Evolutionary conservation across 2,888 invertebrate genomes (phyloP).

Genomic region (Clepsis dumicolana): DNA sequence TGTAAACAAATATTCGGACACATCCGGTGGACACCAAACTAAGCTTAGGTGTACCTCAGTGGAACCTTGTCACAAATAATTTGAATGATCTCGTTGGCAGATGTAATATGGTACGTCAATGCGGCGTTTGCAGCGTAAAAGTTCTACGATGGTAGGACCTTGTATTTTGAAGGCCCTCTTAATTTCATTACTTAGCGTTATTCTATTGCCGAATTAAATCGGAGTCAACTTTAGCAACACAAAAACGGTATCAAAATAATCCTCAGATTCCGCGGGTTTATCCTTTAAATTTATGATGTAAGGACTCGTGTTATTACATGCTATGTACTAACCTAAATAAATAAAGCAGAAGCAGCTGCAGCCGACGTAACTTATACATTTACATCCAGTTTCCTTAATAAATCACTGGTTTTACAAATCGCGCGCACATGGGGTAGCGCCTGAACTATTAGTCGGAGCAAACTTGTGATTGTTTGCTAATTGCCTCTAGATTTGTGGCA

Average conservation of each 20-base stretch:
- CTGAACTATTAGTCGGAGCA: constrained; percentile 58
- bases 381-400: constrained; percentile 38
- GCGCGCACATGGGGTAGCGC: constrained; percentile 49
- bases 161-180: too few relatives aligned
- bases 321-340: constrained; percentile 36
- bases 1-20: too few relatives aligned
- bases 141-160: too few relatives aligned
- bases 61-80: too few relatives aligned
- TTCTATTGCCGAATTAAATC: neutral
- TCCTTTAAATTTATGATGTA: constrained; percentile 4
- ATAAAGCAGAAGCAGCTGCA: constrained; percentile 33
- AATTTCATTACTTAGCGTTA: too few relatives aligned
- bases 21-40: too few relatives aligned
- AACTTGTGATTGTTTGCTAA: constrained; percentile 55
- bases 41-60: too few relatives aligned
- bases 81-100: too few relatives aligned
- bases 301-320: neutral
- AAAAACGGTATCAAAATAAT: constrained; percentile 2
- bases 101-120: too few relatives aligned
- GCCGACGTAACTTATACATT: constrained; percentile 30
- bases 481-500: constrained; percentile 47
- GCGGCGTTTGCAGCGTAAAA: too few relatives aligned
- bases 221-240: neutral
- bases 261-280: neutral
- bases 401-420: constrained; percentile 44